Evolutionary conservation across 2,888 invertebrate genomes (phyloP).

Genomic region (Drosophila paracracens): DNA sequence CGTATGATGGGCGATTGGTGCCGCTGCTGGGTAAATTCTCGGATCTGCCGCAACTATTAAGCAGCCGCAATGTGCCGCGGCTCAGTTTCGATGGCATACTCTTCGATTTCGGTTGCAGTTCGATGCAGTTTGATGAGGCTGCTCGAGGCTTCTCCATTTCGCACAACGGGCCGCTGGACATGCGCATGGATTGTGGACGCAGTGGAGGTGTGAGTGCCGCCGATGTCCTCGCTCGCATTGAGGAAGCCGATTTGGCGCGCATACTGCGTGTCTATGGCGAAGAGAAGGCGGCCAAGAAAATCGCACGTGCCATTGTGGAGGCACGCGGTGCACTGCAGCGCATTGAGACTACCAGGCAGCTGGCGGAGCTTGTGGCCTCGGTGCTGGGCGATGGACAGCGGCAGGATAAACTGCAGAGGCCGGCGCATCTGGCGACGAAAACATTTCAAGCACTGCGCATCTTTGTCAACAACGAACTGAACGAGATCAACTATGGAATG

Average conservation of each 20-base stretch:
- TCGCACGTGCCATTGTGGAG: constrained; percentile 94
- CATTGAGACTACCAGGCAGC: constrained; percentile 92
- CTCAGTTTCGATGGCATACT: constrained; percentile 93
- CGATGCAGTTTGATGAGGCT: constrained; percentile 95
- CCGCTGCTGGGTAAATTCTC: constrained; percentile 96
- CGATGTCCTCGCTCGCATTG: constrained; percentile 92
- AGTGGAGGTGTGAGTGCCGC: constrained; percentile 92
- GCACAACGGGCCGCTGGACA: constrained; percentile 95
- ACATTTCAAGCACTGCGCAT: constrained; percentile 97
- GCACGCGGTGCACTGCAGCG: constrained; percentile 90
- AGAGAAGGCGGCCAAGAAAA: constrained; percentile 93
- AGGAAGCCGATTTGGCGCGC: constrained; percentile 91
- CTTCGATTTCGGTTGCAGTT: constrained; percentile 97
- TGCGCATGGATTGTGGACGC: constrained; percentile 96
- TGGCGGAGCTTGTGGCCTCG: constrained; percentile 90
- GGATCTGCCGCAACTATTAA: constrained; percentile 90
- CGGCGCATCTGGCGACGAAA: constrained; percentile 94
- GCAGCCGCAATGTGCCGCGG: constrained; percentile 86
- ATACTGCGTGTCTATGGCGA: constrained; percentile 97
- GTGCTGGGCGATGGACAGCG: constrained; percentile 87
- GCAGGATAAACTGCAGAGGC: constrained; percentile 90
- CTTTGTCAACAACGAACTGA: constrained; percentile 98
- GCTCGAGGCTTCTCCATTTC: constrained; percentile 94
- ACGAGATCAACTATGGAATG: constrained; percentile 96
- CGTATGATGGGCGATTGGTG: constrained; percentile 90